Evolutionary conservation across 2,888 invertebrate species (phyloP).

Genomic region (Pyrrhia umbra): DNA sequence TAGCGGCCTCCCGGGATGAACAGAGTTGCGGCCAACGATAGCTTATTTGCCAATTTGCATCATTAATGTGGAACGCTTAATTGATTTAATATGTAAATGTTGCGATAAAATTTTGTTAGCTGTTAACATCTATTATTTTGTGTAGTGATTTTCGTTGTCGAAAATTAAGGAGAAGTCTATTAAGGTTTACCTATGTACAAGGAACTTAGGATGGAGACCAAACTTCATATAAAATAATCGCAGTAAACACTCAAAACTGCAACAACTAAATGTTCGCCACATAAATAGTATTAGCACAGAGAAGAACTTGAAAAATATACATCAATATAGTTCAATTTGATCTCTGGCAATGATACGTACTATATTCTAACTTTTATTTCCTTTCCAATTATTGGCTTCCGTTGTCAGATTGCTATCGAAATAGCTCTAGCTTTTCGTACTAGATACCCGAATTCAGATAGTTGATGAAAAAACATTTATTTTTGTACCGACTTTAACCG

Average conservation of each 20-base stretch:
- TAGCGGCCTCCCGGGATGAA: slow-evolving; percentile 76
- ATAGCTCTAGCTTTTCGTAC: slow-evolving; percentile 19
- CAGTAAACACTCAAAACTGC: too few species aligned
- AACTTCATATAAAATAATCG: too few species aligned
- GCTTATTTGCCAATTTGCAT: slow-evolving; percentile 87
- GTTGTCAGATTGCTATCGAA: slow-evolving; percentile 41
- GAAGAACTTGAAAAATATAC: too few species aligned
- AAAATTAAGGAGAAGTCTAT: slow-evolving; percentile 26
- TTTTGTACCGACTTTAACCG: slow-evolving; percentile 18
- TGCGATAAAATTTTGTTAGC: slow-evolving; percentile 70
- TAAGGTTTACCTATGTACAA: too few species aligned
- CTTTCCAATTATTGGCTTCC: not conserved
- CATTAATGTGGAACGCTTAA: slow-evolving; percentile 82
- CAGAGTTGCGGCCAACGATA: slow-evolving; percentile 76
- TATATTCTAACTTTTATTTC: not conserved
- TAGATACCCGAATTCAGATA: not conserved
- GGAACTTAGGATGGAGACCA: too few species aligned
- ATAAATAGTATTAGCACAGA: too few species aligned
- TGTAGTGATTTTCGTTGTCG: slow-evolving; percentile 28
- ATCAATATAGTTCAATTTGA: not conserved
- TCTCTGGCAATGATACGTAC: not conserved
- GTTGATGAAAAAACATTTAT: slow-evolving; percentile 36
- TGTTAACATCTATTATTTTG: slow-evolving; percentile 46
- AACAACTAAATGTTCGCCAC: too few species aligned
- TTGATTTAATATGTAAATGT: slow-evolving; percentile 84